These are phyloP conservation scores for Petrocephalus sullivani DNA, from an alignment of 2,797 vertebrate species.

Conservation along the genomic window DNA sequence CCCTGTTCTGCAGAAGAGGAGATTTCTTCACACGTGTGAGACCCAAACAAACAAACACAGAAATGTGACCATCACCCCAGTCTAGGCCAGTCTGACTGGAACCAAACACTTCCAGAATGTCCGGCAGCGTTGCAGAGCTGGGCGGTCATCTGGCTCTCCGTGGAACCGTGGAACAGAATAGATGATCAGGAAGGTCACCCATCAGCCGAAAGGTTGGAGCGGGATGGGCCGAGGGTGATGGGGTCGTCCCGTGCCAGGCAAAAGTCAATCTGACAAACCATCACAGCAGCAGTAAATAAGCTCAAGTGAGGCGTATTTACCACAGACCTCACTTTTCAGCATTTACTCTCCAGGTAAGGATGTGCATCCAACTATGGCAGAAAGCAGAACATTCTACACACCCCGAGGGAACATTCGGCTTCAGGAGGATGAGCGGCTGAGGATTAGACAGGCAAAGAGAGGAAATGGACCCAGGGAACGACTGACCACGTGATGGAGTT, in stretches of 20 bases:
- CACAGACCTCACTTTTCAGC: neutral
- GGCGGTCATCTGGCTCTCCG: neutral
- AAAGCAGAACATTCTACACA: neutral
- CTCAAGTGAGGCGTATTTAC: neutral
- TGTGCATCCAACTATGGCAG: neutral
- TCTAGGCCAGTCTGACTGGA: neutral
- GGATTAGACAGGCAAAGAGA: neutral
- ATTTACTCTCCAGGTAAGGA: neutral
- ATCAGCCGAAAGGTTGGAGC: neutral
- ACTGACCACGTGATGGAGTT: neutral
- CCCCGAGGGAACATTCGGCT: neutral
- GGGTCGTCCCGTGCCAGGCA: neutral
- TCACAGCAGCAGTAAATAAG: neutral
- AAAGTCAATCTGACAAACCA: neutral
- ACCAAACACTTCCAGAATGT: neutral
- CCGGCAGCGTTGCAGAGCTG: neutral
- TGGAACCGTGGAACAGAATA: neutral
- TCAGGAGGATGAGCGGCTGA: neutral
- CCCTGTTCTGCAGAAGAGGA: neutral
- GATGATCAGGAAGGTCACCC: neutral
- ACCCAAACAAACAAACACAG: neutral
- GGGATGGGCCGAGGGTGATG: neutral
- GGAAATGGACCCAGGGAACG: neutral
- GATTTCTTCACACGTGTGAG: neutral
- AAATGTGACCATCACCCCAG: neutral